Evolutionary conservation across 2,797 vertebrate species (phyloP).

Genomic region (Sparidentex hasta): DNA sequence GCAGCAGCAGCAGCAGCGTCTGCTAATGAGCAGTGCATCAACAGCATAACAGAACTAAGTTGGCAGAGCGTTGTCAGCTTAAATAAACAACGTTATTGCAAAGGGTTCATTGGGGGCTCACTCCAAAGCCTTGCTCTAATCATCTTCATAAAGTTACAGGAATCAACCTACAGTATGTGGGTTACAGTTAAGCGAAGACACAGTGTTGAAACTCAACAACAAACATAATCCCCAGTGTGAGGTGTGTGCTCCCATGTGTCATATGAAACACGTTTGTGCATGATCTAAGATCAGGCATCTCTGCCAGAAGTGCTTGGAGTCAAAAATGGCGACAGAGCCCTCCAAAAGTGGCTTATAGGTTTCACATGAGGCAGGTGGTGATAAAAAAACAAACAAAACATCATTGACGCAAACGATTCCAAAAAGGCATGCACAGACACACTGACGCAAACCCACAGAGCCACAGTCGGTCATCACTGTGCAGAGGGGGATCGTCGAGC

Average conservation of each 20-base stretch:
- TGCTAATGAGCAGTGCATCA: constrained; percentile 35
- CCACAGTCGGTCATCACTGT: constrained; percentile 35
- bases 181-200: not conserved
- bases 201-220: not conserved
- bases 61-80: constrained; percentile 26
- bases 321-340: constrained; percentile 1
- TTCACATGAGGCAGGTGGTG: constrained; percentile 12
- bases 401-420: constrained; percentile 11
- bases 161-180: not conserved
- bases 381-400: constrained; percentile 30
- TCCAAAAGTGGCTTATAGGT: constrained; percentile 10
- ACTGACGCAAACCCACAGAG: constrained; percentile 1
- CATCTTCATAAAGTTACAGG: constrained; percentile 18
- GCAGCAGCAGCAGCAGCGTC: constrained; percentile 21
- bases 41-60: constrained; percentile 5
- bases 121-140: constrained; percentile 16
- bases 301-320: not conserved
- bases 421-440: constrained; percentile 5
- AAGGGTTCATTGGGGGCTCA: constrained; percentile 27
- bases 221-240: not conserved
- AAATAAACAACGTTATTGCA: constrained; percentile 48
- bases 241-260: not conserved
- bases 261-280: not conserved
- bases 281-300: not conserved
- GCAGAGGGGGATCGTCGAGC: constrained; percentile 33